Evolutionary conservation across 2,113 vertebrate species (phyloP).

Genomic region (Pan paniscus): DNA sequence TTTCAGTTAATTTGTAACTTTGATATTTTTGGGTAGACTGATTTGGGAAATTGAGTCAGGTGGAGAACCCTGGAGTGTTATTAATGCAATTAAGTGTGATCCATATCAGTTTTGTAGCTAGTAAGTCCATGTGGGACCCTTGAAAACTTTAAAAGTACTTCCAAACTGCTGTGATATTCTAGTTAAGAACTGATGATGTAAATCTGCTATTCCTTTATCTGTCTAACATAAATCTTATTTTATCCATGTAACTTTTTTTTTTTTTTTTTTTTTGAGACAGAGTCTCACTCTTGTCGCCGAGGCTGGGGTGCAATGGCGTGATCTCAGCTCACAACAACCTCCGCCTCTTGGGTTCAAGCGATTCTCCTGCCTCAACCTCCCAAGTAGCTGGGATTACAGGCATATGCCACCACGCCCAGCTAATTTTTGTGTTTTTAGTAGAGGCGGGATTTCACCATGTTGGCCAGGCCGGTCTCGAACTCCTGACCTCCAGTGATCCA

Average conservation of each 20-base stretch:
- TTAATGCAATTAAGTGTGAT: background rate
- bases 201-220: background rate
- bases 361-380: too few relatives aligned
- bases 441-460: too few relatives aligned
- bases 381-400: too few relatives aligned
- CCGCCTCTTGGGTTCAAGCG: too few relatives aligned
- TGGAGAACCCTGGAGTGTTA: background rate
- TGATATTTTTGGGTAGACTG: constrained; percentile 42
- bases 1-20: constrained; percentile 35
- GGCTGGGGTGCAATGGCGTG: too few relatives aligned
- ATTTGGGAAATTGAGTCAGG: background rate
- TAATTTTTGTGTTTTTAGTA: too few relatives aligned
- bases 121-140: background rate
- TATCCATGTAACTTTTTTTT: background rate
- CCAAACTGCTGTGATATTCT: background rate
- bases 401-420: too few relatives aligned
- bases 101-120: background rate
- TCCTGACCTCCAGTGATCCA: too few relatives aligned
- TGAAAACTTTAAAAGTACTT: background rate
- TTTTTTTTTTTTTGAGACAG: too few relatives aligned
- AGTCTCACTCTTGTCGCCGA: too few relatives aligned
- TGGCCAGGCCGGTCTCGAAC: too few relatives aligned
- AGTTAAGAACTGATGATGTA: background rate
- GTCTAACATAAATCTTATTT: constrained; percentile 3
- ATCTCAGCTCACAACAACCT: too few relatives aligned